phyloP scores from a whole-genome alignment of 2,113 vertebrate genomes.

The Artemisiospiza belli region DNA sequence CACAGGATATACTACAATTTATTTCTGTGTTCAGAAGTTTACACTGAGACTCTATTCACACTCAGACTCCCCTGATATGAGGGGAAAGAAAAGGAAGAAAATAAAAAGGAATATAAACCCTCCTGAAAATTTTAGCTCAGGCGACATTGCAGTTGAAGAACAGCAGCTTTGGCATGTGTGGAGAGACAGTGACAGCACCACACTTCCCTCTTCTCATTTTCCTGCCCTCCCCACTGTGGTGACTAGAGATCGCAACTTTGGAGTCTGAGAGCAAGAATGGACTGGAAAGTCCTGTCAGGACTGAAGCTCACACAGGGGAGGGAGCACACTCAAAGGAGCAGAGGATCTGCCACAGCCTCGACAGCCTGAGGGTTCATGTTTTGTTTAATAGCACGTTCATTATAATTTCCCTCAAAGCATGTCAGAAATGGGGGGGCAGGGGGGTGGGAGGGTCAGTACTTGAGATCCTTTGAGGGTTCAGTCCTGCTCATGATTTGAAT shows the following conservation, averaged over 20 bases:
- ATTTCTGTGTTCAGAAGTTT: not conserved
- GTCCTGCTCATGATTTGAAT: not conserved
- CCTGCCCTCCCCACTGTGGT: not conserved
- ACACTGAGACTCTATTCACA: not conserved
- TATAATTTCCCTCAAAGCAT: constrained; percentile 23
- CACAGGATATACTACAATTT: not conserved
- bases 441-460: not conserved
- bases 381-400: constrained; percentile 30
- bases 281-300: not conserved
- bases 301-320: not conserved
- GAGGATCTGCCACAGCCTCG: not conserved
- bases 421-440: not conserved
- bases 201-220: not conserved
- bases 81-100: not conserved
- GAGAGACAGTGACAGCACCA: not conserved
- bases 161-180: not conserved
- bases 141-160: not conserved
- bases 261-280: not conserved
- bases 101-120: not conserved
- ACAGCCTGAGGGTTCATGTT: constrained; percentile 13
- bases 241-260: accelerated
- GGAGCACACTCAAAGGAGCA: not conserved
- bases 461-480: constrained; percentile 3
- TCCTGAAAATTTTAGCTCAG: not conserved
- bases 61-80: not conserved